Percentiles rank a stretch among this genome's conserved stretches.
Conservation (phyloP, 2,113 vertebrate genomes). For the Pterocles gutturalis region DNA sequence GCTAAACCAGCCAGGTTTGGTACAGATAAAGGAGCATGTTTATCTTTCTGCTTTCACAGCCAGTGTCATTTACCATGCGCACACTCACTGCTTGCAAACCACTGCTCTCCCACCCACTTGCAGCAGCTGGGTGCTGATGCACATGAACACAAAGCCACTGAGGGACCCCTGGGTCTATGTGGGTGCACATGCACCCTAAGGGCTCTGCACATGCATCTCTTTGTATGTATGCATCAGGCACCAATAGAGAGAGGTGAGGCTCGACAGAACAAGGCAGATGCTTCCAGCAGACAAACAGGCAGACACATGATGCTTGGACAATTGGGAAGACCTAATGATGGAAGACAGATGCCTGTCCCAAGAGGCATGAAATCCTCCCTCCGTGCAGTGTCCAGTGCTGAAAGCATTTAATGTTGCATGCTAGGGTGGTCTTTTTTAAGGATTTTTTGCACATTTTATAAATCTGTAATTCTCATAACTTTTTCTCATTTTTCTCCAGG, state of each 20-base stretch:
- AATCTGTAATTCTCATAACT: not conserved
- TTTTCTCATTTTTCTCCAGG: conserved; percentile 74
- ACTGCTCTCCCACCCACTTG: not conserved
- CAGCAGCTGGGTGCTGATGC: not conserved
- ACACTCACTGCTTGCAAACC: not conserved
- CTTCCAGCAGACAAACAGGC: not conserved
- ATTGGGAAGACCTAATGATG: too few relatives aligned
- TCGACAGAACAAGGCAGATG: not conserved
- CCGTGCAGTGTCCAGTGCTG: rapidly evolving
- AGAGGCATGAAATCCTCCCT: not conserved
- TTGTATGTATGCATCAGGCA: rapidly evolving
- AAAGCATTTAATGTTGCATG: not conserved
- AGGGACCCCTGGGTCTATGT: not conserved
- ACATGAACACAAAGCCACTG: not conserved
- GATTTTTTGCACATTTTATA: not conserved
- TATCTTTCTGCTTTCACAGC: not conserved
- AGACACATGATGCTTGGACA: not conserved
- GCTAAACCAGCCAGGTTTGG: not conserved
- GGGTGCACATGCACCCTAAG: not conserved
- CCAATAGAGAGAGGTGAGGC: not conserved
- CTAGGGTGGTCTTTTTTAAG: not conserved
- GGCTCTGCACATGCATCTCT: not conserved
- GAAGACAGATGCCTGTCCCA: too few relatives aligned
- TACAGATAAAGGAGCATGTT: not conserved
- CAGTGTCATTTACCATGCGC: rapidly evolving